These are phyloP conservation scores for Corythaixoides concolor DNA, from an alignment of 2,113 vertebrate genomes.

Conservation along the genomic window DNA sequence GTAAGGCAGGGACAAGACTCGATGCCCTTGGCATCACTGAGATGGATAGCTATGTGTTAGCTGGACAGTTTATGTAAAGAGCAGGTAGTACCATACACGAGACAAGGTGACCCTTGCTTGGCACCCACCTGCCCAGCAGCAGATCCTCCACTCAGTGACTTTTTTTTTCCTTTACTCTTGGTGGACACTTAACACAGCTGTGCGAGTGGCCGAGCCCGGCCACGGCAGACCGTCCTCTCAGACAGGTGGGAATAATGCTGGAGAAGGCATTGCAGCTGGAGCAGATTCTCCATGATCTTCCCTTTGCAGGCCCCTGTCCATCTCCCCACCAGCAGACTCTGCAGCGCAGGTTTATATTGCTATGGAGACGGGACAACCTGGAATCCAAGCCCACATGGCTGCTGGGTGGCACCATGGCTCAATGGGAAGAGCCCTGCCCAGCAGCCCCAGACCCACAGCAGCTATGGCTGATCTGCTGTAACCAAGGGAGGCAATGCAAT, in stretches of 20 bases:
- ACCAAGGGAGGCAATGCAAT: not conserved
- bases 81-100: rapidly evolving
- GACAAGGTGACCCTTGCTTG: not conserved
- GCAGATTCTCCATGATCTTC: not conserved
- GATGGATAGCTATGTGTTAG: not conserved
- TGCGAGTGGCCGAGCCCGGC: not conserved
- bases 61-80: not conserved
- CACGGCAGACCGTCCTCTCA: rapidly evolving
- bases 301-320: not conserved
- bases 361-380: not conserved
- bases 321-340: not conserved
- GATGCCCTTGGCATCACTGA: not conserved
- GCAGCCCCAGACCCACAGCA: not conserved
- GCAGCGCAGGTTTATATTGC: not conserved
- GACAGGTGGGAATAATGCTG: not conserved
- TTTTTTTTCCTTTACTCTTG: not conserved
- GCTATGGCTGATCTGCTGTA: not conserved
- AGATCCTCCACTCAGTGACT: not conserved
- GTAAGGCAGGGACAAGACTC: not conserved
- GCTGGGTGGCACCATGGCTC: not conserved
- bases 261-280: not conserved
- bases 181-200: not conserved
- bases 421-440: not conserved
- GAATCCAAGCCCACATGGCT: rapidly evolving
- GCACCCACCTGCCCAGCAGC: not conserved